phyloP scores from a whole-genome alignment of 2,797 vertebrate species.

The Nannoperca obscura region DNA sequence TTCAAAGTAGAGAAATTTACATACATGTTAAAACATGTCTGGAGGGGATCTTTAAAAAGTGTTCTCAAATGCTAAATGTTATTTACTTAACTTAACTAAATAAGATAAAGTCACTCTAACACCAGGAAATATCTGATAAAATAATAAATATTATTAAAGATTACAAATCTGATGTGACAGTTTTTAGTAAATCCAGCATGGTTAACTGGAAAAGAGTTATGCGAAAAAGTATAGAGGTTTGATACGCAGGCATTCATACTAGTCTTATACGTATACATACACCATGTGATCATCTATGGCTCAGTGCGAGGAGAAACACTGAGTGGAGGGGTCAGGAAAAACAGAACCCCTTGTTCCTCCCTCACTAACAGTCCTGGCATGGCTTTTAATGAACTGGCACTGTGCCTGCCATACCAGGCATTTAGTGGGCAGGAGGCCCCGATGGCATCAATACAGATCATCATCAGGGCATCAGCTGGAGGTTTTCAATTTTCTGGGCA shows the following conservation, averaged over 20 bases:
- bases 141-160: not conserved
- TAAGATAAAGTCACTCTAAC: not conserved
- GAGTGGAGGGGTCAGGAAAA: slow-evolving; percentile 60
- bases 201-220: no score
- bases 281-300: slow-evolving; percentile 23
- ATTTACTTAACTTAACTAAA: not conserved
- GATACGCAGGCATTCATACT: not conserved
- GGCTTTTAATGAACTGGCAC: slow-evolving; percentile 80
- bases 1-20: no score
- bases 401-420: slow-evolving; percentile 67
- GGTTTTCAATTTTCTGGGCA: slow-evolving; percentile 48
- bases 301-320: slow-evolving; percentile 41
- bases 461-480: slow-evolving; percentile 65
- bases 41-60: no score
- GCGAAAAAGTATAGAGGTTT: not conserved
- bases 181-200: not conserved
- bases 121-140: not conserved
- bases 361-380: slow-evolving; percentile 68
- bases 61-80: not conserved
- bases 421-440: slow-evolving; percentile 67
- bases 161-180: not conserved
- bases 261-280: slow-evolving; percentile 2
- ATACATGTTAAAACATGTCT: no score
- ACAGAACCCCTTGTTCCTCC: slow-evolving; percentile 74
- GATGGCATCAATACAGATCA: slow-evolving; percentile 67